Percentiles rank a stretch among this genome's conserved stretches.
These are phyloP conservation scores for Drosophila algonquin DNA, from an alignment of 2,888 invertebrate species.

Conservation along the genomic window DNA sequence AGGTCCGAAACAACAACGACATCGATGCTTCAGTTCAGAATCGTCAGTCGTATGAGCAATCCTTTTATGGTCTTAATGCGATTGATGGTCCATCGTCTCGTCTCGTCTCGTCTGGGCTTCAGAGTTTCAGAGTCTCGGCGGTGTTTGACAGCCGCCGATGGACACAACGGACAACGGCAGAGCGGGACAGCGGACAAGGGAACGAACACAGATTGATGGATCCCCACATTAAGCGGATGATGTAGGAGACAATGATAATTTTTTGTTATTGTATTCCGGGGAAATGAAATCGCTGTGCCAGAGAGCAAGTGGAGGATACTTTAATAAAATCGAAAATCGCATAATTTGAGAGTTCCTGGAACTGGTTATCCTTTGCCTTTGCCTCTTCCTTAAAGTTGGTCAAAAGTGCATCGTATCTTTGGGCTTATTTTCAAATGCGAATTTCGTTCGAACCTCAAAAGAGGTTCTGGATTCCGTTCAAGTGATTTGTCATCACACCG, in stretches of 20 bases:
- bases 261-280: constrained; percentile 70
- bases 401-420: constrained; percentile 44
- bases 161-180: constrained; percentile 17
- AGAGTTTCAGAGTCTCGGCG: constrained; percentile 55
- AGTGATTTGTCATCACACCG: constrained; percentile 63
- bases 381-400: constrained; percentile 19
- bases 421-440: constrained; percentile 31
- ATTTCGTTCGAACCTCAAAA: constrained; percentile 52
- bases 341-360: constrained; percentile 70
- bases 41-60: constrained; percentile 73
- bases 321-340: constrained; percentile 62
- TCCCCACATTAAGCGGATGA: constrained; percentile 75
- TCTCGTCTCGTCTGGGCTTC: constrained; percentile 34
- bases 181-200: constrained; percentile 7
- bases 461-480: constrained; percentile 40
- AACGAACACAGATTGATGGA: constrained; percentile 81
- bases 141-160: constrained; percentile 79
- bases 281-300: constrained; percentile 35
- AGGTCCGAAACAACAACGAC: constrained; percentile 48
- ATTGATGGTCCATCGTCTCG: constrained; percentile 73
- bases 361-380: constrained; percentile 36
- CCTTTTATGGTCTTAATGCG: constrained; percentile 82
- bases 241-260: constrained; percentile 78
- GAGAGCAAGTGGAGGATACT: constrained; percentile 38
- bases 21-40: constrained; percentile 44